Evolutionary conservation across 2,113 vertebrate species (phyloP).

Genomic region (Lepisosteus osseus): DNA sequence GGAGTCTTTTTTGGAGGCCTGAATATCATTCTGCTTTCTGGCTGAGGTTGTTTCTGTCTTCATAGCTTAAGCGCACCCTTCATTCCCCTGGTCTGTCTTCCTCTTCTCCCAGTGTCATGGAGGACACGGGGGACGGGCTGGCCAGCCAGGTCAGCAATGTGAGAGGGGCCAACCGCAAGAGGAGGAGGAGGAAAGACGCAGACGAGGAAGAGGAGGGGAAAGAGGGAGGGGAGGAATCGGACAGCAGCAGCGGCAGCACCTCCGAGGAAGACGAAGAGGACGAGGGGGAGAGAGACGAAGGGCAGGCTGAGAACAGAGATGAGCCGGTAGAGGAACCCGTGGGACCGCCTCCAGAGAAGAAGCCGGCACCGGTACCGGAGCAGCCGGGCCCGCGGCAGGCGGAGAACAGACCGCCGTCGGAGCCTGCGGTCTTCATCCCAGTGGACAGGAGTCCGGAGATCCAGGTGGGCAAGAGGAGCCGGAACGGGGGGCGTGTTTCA

Average conservation of each 20-base stretch:
- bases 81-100: background rate
- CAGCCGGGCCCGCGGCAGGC: background rate
- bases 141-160: slow-evolving; percentile 76
- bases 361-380: background rate
- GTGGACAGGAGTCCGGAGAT: slow-evolving; percentile 80
- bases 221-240: slow-evolving; percentile 31
- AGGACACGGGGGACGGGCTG: slow-evolving; percentile 36
- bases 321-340: too few relatives aligned
- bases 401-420: slow-evolving; percentile 11
- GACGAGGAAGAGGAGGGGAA: slow-evolving; percentile 49
- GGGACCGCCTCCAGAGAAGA: accelerated
- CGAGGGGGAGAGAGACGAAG: slow-evolving; percentile 26
- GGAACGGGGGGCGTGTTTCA: background rate
- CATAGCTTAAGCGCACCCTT: too few relatives aligned
- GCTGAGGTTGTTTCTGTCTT: too few relatives aligned
- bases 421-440: slow-evolving; percentile 80
- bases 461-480: slow-evolving; percentile 66
- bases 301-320: slow-evolving; percentile 6
- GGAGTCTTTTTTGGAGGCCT: too few relatives aligned
- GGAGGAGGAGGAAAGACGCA: slow-evolving; percentile 46
- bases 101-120: slow-evolving; percentile 48
- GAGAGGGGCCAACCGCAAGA: slow-evolving; percentile 76
- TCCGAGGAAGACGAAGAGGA: slow-evolving; percentile 57
- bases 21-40: too few relatives aligned
- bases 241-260: slow-evolving; percentile 40